Percentiles rank a stretch among this genome's conserved stretches.
phyloP scores from a whole-genome alignment of 1,140 invertebrate genomes.

The Atta colombica region DNA sequence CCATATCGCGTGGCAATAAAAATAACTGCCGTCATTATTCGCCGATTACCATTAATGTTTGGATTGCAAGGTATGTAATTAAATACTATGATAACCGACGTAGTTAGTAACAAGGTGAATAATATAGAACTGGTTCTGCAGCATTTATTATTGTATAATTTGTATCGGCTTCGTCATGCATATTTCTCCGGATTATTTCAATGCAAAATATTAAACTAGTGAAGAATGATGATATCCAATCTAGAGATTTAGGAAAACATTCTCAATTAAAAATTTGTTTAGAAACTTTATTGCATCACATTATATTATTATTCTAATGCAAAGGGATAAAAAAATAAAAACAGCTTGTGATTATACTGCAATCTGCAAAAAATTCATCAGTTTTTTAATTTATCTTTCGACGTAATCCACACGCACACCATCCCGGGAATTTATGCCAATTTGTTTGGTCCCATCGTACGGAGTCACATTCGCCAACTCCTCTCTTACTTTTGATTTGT shows the following conservation, averaged over 20 bases:
- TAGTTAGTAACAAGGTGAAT: slow-evolving; percentile 37
- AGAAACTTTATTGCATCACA: neutral
- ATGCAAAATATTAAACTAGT: neutral
- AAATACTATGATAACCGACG: slow-evolving; percentile 27
- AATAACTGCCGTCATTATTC: slow-evolving; percentile 50
- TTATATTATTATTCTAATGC: neutral
- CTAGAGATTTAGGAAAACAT: neutral
- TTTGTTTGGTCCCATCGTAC: slow-evolving; percentile 80
- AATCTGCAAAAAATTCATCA: neutral
- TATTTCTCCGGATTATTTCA: neutral
- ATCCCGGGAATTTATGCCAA: slow-evolving; percentile 83
- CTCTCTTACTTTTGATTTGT: slow-evolving; percentile 81
- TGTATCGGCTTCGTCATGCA: neutral
- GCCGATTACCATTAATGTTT: slow-evolving; percentile 43
- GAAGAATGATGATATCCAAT: neutral
- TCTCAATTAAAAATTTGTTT: neutral
- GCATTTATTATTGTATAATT: slow-evolving; percentile 10
- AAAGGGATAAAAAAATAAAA: neutral
- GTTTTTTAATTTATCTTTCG: neutral
- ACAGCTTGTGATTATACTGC: neutral
- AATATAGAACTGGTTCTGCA: slow-evolving; percentile 40
- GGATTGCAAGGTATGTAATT: slow-evolving; percentile 32
- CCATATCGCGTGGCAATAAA: slow-evolving; percentile 35
- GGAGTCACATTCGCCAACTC: slow-evolving; percentile 69
- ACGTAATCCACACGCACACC: neutral